Conservation (phyloP, 2,888 invertebrate genomes). For the Drosophila mayaguana region DNA sequence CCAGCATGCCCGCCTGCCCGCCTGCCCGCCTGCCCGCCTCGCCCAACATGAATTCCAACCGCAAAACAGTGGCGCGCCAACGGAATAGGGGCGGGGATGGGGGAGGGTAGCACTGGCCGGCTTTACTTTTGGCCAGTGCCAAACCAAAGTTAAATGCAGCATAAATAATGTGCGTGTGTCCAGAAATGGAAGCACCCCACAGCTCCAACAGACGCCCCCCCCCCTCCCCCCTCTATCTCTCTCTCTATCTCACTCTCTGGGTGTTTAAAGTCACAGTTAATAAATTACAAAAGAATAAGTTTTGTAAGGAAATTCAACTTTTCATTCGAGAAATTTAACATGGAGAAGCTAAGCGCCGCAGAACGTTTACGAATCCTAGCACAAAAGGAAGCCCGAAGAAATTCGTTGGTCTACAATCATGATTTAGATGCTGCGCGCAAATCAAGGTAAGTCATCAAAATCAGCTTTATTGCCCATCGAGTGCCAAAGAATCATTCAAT, state of each 20-base stretch:
- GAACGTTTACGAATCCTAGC: neutral
- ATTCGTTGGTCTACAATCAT: neutral
- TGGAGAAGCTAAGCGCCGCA: neutral
- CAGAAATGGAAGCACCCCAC: slow-evolving; percentile 7
- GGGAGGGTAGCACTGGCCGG: neutral
- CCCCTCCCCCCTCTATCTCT: neutral
- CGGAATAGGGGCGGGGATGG: neutral
- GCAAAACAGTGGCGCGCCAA: slow-evolving; percentile 73
- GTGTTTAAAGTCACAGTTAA: slow-evolving; percentile 1
- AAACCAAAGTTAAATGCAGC: slow-evolving; percentile 81
- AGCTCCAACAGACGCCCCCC: neutral
- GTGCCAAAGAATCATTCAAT: too few relatives aligned
- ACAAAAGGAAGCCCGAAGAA: neutral
- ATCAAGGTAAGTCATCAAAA: neutral
- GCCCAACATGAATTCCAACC: slow-evolving; percentile 64
- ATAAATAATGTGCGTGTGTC: slow-evolving; percentile 77
- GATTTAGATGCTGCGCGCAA: neutral
- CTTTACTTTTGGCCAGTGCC: slow-evolving; percentile 49
- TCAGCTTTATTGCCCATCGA: too few relatives aligned
- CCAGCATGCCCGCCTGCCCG: neutral
- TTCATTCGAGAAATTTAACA: neutral
- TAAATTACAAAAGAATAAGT: slow-evolving; percentile 9
- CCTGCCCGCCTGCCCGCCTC: neutral
- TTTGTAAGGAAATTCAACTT: neutral
- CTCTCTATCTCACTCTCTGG: too few relatives aligned